Base-by-base conservation (phyloP, 2,888 invertebrate genomes). In the Lasioglossum zephyrum region DNA sequence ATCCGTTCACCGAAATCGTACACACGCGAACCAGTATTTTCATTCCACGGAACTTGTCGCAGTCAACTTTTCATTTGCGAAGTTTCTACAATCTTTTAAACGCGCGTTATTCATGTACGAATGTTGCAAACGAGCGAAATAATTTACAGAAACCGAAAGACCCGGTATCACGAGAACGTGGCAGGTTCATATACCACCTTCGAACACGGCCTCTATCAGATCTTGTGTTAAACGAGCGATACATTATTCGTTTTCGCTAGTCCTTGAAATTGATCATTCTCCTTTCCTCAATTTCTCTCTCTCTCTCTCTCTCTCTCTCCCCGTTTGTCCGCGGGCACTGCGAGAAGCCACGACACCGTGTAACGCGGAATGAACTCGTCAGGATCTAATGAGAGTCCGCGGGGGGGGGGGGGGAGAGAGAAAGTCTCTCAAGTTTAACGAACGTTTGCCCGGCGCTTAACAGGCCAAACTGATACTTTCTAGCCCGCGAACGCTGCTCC, bases 101-200 rank as follows among this genome's bases (percentile, higher is more conserved):
- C 18, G 44, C 31, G 22, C 73, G 36, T 41, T 44, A 66, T 57
- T 75, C 22, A 53, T 41, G 63, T 26, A 44, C 44, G 39, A 66
- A 36, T 41, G 63, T 47, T 66, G 57, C 72, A 76, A 83, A 73
- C 44, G 84, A 39, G 84, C 13, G 75, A 79, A 84, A 73, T 76
- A 79, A 85, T 79, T 84, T 79, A 85, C 79, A 77, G 49, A 84
- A 81, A 83, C 77, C 75, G 85, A 85, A 85, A 84, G 85, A 76
- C 79, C 63, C 53, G 84, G 57, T 86, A 87, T 75, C 84, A 63
- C 53, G 79, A 77, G 79, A 83, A 69, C 72, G 81, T 84, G 84
- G 83, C 88, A 91, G 90, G 88, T 90, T 88, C 91, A 83, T 84
- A 81, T 79, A 85, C 80, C 88, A 91, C 87, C 84, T 85, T 89